These are phyloP conservation scores for Gastracanthus pulcherrimus DNA, from an alignment of 2,888 invertebrate genomes.

Conservation along the genomic window DNA sequence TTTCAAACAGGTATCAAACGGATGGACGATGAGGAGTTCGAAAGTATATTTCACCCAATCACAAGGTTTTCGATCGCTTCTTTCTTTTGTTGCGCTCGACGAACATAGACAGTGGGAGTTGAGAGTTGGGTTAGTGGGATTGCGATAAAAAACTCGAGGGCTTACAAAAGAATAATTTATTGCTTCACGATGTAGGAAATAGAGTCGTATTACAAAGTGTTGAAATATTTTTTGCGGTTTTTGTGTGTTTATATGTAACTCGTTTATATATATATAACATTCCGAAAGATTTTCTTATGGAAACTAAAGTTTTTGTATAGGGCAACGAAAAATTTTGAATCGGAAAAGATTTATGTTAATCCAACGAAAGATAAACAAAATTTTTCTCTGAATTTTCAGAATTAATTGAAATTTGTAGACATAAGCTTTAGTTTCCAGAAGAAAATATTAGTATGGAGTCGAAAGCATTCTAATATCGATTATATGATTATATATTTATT, in stretches of 20 bases:
- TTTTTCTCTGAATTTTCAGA: too few relatives aligned
- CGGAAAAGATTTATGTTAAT: too few relatives aligned
- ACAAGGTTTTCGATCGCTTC: too few relatives aligned
- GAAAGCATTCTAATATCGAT: too few relatives aligned
- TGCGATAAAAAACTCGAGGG: neutral
- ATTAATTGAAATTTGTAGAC: too few relatives aligned
- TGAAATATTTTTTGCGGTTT: too few relatives aligned
- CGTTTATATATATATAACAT: neutral
- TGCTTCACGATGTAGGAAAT: neutral
- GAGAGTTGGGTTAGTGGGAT: neutral
- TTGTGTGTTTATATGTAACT: too few relatives aligned
- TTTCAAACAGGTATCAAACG: neutral
- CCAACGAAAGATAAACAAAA: too few relatives aligned
- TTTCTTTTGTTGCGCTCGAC: neutral
- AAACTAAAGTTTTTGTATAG: neutral
- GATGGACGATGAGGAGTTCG: neutral
- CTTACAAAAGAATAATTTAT: slow-evolving; percentile 30
- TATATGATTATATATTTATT: too few relatives aligned
- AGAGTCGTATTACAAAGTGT: neutral
- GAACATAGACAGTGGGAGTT: neutral
- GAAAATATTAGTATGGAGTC: too few relatives aligned
- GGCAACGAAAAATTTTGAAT: too few relatives aligned
- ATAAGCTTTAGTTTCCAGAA: too few relatives aligned
- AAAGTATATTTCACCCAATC: neutral
- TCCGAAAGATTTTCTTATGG: neutral